A percentile compares a stretch with the other conserved stretches of the same genome.
Conservation (phyloP, 2,888 invertebrate genomes). For the Agriopis marginaria region DNA sequence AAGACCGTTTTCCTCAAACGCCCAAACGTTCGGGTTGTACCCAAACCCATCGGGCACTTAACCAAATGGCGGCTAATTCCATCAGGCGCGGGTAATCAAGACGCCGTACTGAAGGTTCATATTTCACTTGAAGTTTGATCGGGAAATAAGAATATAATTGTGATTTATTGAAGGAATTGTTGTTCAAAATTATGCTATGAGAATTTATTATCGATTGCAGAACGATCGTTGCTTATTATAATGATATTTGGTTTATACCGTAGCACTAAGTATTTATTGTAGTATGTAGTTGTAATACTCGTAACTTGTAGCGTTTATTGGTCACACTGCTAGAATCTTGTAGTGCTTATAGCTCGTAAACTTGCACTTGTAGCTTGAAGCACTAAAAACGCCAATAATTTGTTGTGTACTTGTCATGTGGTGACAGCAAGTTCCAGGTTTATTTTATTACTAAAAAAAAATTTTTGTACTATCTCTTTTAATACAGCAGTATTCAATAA, state of each 20-base stretch:
- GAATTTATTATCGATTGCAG: not conserved
- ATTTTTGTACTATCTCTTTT: not conserved
- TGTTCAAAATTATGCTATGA: not conserved
- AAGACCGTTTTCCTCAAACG: slow-evolving; percentile 32
- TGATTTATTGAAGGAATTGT: slow-evolving; percentile 41
- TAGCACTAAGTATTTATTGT: not conserved
- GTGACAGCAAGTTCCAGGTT: too few species aligned
- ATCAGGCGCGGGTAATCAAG: slow-evolving; percentile 40
- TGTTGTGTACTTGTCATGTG: too few species aligned
- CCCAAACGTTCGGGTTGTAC: slow-evolving; percentile 24
- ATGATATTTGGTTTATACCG: not conserved
- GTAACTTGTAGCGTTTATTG: too few species aligned
- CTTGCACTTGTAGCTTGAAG: too few species aligned
- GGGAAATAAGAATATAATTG: slow-evolving; percentile 35
- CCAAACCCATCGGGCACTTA: slow-evolving; percentile 35
- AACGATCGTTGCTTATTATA: not conserved
- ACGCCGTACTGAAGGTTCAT: slow-evolving; percentile 20
- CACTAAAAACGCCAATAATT: too few species aligned
- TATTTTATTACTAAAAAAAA: too few species aligned
- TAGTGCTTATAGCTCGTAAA: too few species aligned
- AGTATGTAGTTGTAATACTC: not conserved
- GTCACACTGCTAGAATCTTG: too few species aligned
- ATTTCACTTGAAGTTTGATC: slow-evolving; percentile 32
- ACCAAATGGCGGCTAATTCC: slow-evolving; percentile 42
- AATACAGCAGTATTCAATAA: not conserved